Evolutionary conservation across 64 coral and sea anemone genomes (phyloP), one percentile per base, ranked within the genome.

Genomic region (Anthopleura sola): DNA sequence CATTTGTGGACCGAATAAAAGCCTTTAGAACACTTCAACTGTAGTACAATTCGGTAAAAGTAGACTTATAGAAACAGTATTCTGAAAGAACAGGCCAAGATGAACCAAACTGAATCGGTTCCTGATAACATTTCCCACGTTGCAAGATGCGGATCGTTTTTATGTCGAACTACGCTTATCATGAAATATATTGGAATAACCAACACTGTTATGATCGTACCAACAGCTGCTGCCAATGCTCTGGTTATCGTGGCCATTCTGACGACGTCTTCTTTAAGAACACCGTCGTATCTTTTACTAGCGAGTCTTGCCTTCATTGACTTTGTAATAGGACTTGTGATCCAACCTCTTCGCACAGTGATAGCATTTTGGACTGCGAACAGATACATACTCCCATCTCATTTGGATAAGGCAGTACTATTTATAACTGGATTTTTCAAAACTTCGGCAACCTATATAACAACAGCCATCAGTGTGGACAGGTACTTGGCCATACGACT

Each of bases 401-500:
- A 8, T 44, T 44, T 44, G 26, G 8, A 29, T 7, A 75, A 75
- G 33, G 5, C 33, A 37, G 7, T 1, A 17, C 44, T n/a, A 18
- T 0, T 23, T 23, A 23, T 19, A 23, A 26, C 3, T 7, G 36
- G 10, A 79, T 21, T 40, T 7, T 20, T 79, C 24, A 8, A 7
- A 10, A 21, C 7, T 47, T 28, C 76, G 36, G 36, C 14, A 44
- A 5, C 34, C 8, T 38, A 7, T 16, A 79, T 37, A 2, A 13
- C 17, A 48, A 21, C 76, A 24, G 76, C 76, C 37, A 79, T 79
- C 44, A 48, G 37, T 26, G 44, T 79, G 18, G 76, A 79, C 76
- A 79, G 76, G 19, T 79, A 79, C 76, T 79, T 79, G 76, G 76
- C 76, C 36, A 79, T 79, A 79, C 38, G 76, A 48, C 31, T 79